Conservation (phyloP, 2,888 invertebrate genomes). For the Nezara viridula region DNA sequence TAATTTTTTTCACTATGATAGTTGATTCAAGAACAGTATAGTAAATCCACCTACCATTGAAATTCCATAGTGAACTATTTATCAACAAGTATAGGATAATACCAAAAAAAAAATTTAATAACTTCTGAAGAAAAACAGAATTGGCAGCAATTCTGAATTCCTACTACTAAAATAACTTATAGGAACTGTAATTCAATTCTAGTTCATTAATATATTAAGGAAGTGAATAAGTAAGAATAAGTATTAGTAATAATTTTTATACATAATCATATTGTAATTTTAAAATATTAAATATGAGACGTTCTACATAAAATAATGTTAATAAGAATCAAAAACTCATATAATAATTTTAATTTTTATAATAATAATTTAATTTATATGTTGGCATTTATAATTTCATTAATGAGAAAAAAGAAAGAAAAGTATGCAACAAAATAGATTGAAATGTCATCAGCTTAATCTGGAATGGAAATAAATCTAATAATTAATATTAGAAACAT, state of each 20-base stretch:
- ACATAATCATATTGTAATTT: too few relatives aligned
- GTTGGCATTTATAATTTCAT: too few relatives aligned
- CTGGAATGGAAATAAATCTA: neutral
- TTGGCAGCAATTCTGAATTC: neutral
- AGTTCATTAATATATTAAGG: neutral
- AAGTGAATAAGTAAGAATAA: neutral
- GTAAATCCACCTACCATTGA: too few relatives aligned
- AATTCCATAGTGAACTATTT: too few relatives aligned
- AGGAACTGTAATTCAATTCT: neutral
- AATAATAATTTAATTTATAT: neutral
- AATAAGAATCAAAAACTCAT: neutral
- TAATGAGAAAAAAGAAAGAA: too few relatives aligned
- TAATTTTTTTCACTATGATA: too few relatives aligned
- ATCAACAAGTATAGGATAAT: neutral
- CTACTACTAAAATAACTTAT: neutral
- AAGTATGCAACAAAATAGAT: neutral
- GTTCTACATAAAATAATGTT: neutral
- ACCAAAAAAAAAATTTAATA: neutral
- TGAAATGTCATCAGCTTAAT: neutral
- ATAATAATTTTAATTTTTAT: neutral
- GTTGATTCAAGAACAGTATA: too few relatives aligned
- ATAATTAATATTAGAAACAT: neutral
- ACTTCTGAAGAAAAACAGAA: neutral
- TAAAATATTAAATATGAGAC: too few relatives aligned
- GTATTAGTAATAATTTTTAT: too few relatives aligned